A percentile compares a stretch with the other conserved stretches of the same genome.
Evolutionary conservation across 1,140 invertebrate species (phyloP).

Genomic region (Cecropterus lyciades): DNA sequence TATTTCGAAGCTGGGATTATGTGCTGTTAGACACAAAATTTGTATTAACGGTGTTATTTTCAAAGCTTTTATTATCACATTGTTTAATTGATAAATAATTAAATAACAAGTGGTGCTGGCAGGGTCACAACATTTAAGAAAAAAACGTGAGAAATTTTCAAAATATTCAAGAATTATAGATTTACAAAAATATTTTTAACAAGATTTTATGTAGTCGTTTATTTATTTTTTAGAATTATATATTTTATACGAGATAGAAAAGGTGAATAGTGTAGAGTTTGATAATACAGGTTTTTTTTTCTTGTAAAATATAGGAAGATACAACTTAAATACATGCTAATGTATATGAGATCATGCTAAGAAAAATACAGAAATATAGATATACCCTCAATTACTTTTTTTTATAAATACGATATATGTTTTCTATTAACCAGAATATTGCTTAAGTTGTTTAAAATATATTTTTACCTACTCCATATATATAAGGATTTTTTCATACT

Average conservation of each 20-base stretch:
- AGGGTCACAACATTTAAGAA: slow-evolving; percentile 41
- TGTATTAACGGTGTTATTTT: slow-evolving; percentile 37
- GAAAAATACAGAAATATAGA: not conserved
- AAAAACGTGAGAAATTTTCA: slow-evolving; percentile 17
- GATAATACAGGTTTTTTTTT: not conserved
- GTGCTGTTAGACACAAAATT: slow-evolving; percentile 71
- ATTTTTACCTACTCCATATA: too few species aligned
- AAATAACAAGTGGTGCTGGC: slow-evolving; percentile 78
- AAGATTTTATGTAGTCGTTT: slow-evolving; percentile 13
- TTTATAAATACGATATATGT: too few species aligned
- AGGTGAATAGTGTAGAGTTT: slow-evolving; percentile 18
- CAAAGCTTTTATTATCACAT: slow-evolving; percentile 40
- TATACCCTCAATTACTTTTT: not conserved
- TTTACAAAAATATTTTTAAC: slow-evolving; percentile 2
- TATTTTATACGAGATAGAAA: not conserved
- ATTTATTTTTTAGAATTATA: slow-evolving; percentile 5
- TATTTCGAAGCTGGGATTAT: slow-evolving; percentile 50
- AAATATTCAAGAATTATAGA: slow-evolving; percentile 7
- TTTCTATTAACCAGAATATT: too few species aligned
- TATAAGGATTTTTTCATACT: too few species aligned
- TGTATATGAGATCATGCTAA: slow-evolving; percentile 16
- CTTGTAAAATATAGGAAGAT: not conserved
- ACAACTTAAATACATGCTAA: slow-evolving; percentile 17
- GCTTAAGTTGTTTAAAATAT: too few species aligned
- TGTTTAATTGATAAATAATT: slow-evolving; percentile 56